Evolutionary conservation across 92 coral and sea anemone species (phyloP).

Genomic region (Heliopora coerulea): DNA sequence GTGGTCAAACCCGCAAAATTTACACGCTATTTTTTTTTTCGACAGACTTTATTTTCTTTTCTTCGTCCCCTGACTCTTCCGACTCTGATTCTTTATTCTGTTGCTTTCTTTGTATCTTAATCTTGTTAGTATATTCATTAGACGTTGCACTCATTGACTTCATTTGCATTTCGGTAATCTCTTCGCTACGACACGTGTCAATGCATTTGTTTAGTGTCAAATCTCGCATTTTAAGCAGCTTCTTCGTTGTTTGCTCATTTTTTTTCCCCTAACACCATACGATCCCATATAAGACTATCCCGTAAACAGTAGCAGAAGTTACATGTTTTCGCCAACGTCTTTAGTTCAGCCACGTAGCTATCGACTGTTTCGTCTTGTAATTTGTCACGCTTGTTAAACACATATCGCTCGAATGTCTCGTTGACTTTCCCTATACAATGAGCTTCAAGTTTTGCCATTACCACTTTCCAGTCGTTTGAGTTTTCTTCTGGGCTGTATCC

Average conservation of each 20-base stretch:
- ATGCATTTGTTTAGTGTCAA: constrained; percentile 33
- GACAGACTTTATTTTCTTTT: background rate
- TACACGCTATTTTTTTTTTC: constrained; percentile 31
- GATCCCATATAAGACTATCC: constrained; percentile 51
- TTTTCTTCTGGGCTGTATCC: no score
- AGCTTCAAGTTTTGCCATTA: constrained; percentile 21
- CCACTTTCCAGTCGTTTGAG: no score
- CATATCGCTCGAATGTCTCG: constrained; percentile 31
- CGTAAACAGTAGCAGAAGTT: constrained; percentile 47
- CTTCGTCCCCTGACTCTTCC: constrained; percentile 17
- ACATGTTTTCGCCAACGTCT: constrained; percentile 34
- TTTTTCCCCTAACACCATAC: constrained; percentile 44
- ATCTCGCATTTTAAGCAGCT: constrained; percentile 50
- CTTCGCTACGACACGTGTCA: constrained; percentile 46
- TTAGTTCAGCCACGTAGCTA: constrained; percentile 36
- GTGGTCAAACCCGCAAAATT: constrained; percentile 41
- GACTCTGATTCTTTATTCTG: constrained; percentile 9
- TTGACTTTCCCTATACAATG: constrained; percentile 33
- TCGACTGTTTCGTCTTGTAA: constrained; percentile 38
- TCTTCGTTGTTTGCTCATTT: constrained; percentile 45
- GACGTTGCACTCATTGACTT: constrained; percentile 34
- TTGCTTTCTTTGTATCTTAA: constrained; percentile 10
- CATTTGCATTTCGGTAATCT: constrained; percentile 41
- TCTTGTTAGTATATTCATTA: constrained; percentile 26
- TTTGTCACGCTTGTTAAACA: constrained; percentile 43